phyloP scores from a whole-genome alignment of 2,797 vertebrate species.

The Hemibagrus guttatus region DNA sequence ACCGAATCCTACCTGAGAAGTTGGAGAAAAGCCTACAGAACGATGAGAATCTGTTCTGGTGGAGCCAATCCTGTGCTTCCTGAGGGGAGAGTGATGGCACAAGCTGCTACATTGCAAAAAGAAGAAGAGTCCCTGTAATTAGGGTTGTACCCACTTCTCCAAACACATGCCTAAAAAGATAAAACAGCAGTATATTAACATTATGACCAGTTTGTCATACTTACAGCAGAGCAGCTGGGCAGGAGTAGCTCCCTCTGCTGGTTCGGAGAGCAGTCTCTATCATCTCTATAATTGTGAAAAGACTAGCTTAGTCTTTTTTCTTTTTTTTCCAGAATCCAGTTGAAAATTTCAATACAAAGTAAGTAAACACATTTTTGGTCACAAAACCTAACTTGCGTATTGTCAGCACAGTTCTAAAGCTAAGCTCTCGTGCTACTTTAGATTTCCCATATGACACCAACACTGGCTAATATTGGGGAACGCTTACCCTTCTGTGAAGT shows the following conservation, averaged over 20 bases:
- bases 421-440: not conserved
- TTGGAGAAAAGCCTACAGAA: constrained; percentile 89
- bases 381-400: not conserved
- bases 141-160: constrained; percentile 70
- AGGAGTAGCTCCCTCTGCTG: constrained; percentile 82
- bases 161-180: constrained; percentile 68
- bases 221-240: constrained; percentile 85
- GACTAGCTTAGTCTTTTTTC: constrained; percentile 30
- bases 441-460: not conserved
- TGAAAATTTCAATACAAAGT: not conserved
- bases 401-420: not conserved
- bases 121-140: constrained; percentile 78
- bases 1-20: constrained; percentile 82
- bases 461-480: not conserved
- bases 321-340: not conserved
- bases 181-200: constrained; percentile 69
- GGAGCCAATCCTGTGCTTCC: constrained; percentile 92
- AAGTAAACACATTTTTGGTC: not conserved
- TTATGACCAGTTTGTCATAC: constrained; percentile 67
- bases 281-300: constrained; percentile 76
- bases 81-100: constrained; percentile 85
- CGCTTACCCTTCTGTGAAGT: constrained; percentile 85
- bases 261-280: constrained; percentile 76
- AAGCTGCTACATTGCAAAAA: constrained; percentile 87
- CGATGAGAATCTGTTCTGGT: constrained; percentile 87